phyloP scores from a whole-genome alignment of 1,140 invertebrate species.

The Drosophila varians region DNA sequence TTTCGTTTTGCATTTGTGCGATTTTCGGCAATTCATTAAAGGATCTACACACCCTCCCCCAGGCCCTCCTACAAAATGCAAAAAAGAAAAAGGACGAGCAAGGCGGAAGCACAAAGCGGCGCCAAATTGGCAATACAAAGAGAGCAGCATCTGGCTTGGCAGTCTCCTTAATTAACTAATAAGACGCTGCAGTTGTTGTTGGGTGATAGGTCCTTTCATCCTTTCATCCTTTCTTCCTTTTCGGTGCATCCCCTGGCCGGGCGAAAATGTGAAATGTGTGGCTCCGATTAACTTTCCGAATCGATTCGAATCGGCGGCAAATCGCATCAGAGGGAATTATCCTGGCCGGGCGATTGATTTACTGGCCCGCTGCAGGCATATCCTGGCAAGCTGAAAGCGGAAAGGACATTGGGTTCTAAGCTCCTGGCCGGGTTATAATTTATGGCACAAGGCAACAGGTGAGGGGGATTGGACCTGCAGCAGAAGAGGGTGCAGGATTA shows the following conservation, averaged over 20 bases:
- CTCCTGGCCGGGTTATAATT: slow-evolving; percentile 51
- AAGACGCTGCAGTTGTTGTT: not conserved
- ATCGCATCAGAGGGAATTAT: slow-evolving; percentile 47
- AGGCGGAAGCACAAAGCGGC: slow-evolving; percentile 47
- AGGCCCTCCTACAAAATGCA: slow-evolving; percentile 55
- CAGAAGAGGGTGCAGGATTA: not conserved
- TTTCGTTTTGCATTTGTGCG: slow-evolving; percentile 67
- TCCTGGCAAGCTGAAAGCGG: not conserved
- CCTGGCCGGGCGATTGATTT: slow-evolving; percentile 35
- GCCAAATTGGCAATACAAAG: slow-evolving; percentile 35
- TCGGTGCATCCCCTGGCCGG: not conserved
- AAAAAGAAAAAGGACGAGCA: slow-evolving; percentile 36
- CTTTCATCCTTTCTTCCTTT: not conserved
- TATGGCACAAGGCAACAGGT: slow-evolving; percentile 54
- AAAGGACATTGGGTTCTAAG: slow-evolving; percentile 16
- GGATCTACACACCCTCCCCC: slow-evolving; percentile 19
- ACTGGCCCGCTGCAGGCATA: not conserved
- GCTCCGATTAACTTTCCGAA: slow-evolving; percentile 11
- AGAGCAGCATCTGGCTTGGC: slow-evolving; percentile 35
- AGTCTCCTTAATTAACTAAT: slow-evolving; percentile 1
- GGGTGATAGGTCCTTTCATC: too few species aligned
- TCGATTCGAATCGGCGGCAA: not conserved
- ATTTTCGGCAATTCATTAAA: slow-evolving; percentile 78
- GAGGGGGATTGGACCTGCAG: slow-evolving; percentile 1
- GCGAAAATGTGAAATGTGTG: too few species aligned